These are phyloP conservation scores for Clarias pachynema DNA, from an alignment of 2,797 vertebrate genomes.

Conservation along the genomic window DNA sequence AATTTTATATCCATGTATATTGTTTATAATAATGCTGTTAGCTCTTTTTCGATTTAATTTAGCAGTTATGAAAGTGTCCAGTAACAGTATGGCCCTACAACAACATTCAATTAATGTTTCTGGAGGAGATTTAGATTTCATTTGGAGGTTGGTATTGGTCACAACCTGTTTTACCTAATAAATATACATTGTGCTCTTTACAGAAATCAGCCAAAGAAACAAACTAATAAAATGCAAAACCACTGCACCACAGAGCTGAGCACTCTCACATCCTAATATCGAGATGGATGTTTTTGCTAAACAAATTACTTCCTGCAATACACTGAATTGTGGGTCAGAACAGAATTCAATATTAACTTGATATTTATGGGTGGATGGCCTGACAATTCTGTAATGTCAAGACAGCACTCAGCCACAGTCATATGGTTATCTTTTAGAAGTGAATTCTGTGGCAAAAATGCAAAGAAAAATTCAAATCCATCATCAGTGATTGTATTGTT, in stretches of 20 bases:
- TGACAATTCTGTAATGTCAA: conserved; percentile 16
- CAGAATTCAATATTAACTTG: conserved; percentile 3
- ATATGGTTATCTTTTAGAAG: background rate
- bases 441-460: conserved; percentile 27
- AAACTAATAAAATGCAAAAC: background rate
- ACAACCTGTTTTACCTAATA: background rate
- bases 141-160: conserved; percentile 1
- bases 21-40: conserved; percentile 4
- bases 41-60: conserved; percentile 47
- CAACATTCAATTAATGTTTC: conserved; percentile 34
- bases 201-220: background rate
- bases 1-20: background rate
- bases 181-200: background rate
- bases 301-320: background rate
- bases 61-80: conserved; percentile 77
- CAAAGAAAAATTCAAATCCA: conserved; percentile 9
- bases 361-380: background rate
- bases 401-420: conserved; percentile 7
- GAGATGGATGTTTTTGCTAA: background rate
- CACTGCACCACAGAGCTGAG: background rate
- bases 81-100: conserved; percentile 76
- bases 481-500: background rate
- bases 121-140: conserved; percentile 32
- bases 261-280: background rate
- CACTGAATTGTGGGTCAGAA: background rate